phyloP scores from a whole-genome alignment of 2,888 invertebrate species.

The Acronicta leporina region DNA sequence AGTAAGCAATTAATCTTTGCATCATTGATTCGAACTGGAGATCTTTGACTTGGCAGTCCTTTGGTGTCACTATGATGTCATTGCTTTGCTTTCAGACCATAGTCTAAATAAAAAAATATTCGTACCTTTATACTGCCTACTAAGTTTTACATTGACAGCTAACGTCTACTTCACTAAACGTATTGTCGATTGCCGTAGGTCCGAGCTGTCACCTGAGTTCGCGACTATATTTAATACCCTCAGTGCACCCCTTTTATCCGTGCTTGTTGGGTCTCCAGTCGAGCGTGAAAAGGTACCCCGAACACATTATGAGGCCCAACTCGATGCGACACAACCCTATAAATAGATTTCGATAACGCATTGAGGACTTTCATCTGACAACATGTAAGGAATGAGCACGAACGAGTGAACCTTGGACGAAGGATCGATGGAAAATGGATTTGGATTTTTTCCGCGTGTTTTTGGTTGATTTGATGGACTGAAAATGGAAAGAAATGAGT shows the following conservation, averaged over 20 bases:
- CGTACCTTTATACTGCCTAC: neutral
- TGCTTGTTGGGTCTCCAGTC: constrained; percentile 71
- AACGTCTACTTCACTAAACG: constrained; percentile 51
- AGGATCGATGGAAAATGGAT: constrained; percentile 36
- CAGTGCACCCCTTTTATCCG: constrained; percentile 51
- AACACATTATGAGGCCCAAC: constrained; percentile 54
- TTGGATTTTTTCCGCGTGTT: constrained; percentile 23
- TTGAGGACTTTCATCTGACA: constrained; percentile 48
- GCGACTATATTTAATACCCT: constrained; percentile 59
- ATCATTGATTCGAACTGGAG: too few species aligned
- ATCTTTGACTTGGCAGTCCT: too few species aligned
- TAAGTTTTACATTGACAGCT: constrained; percentile 32
- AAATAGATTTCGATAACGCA: constrained; percentile 58
- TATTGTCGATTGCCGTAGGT: constrained; percentile 53
- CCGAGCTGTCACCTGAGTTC: constrained; percentile 58
- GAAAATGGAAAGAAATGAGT: constrained; percentile 5
- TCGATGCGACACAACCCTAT: constrained; percentile 55
- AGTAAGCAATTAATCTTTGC: too few species aligned
- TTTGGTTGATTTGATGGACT: constrained; percentile 37
- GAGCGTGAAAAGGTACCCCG: constrained; percentile 73
- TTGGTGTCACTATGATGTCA: too few species aligned
- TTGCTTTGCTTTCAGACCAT: too few species aligned
- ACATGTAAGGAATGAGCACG: constrained; percentile 36
- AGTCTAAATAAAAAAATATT: neutral
- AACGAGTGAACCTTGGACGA: constrained; percentile 24